phyloP scores from a whole-genome alignment of 2,113 vertebrate genomes.

The Patagioenas fasciata region DNA sequence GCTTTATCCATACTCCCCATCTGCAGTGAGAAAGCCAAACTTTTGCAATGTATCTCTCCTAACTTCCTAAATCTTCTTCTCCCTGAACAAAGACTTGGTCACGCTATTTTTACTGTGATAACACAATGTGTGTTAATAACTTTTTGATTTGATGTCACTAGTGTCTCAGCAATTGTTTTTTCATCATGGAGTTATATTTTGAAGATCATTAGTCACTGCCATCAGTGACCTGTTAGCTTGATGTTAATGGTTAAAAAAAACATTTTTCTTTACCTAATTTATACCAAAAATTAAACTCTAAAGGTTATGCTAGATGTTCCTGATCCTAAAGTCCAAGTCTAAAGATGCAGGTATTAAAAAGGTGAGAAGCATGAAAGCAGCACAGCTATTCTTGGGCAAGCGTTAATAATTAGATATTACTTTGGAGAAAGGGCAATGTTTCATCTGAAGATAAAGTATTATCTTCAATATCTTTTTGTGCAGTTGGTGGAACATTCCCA shows the following conservation, averaged over 20 bases:
- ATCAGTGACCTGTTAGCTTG: not conserved
- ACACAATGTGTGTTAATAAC: not conserved
- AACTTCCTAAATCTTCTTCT: not conserved
- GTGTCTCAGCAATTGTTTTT: not conserved
- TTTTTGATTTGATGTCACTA: not conserved
- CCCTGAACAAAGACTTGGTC: not conserved
- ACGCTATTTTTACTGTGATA: not conserved
- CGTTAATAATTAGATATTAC: constrained; percentile 73
- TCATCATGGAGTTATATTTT: not conserved
- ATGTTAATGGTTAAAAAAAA: not conserved
- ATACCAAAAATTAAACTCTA: constrained; percentile 36
- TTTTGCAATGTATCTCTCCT: not conserved
- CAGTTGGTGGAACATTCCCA: constrained; percentile 47
- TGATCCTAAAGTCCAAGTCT: constrained; percentile 3
- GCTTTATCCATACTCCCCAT: not conserved
- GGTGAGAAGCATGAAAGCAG: not conserved
- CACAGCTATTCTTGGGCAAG: constrained; percentile 58
- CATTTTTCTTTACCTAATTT: constrained; percentile 42
- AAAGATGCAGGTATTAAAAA: constrained; percentile 41
- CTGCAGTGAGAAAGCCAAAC: not conserved
- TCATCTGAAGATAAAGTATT: constrained; percentile 72
- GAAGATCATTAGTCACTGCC: constrained; percentile 19
- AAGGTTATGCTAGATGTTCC: constrained; percentile 40
- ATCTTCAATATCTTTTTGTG: constrained; percentile 63
- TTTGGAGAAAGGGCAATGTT: constrained; percentile 71